Conservation (phyloP, 2,113 vertebrate species). For the Oenanthe oenanthe region DNA sequence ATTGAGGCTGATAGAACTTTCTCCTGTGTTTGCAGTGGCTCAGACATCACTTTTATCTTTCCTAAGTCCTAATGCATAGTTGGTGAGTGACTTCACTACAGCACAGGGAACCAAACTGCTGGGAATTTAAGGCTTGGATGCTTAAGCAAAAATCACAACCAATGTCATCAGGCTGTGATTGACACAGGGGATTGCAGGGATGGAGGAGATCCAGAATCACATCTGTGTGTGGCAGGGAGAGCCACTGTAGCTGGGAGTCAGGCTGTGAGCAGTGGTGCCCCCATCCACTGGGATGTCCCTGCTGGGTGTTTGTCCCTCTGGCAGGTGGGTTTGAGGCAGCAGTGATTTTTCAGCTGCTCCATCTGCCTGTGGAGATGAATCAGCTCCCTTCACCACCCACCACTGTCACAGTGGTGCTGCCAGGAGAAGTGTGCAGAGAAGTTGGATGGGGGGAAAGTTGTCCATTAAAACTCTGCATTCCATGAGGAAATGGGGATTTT, state of each 20-base stretch:
- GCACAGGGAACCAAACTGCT: background rate
- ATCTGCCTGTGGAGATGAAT: background rate
- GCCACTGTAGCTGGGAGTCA: background rate
- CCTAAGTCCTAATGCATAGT: background rate
- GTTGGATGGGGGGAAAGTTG: background rate
- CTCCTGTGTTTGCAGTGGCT: background rate
- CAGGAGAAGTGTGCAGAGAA: rapidly evolving
- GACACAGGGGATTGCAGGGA: background rate
- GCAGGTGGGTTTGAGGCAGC: background rate
- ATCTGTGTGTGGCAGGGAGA: background rate
- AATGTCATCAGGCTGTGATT: background rate
- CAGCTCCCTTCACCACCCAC: rapidly evolving
- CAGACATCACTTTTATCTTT: background rate
- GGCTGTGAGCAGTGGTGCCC: background rate
- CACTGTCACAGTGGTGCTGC: rapidly evolving
- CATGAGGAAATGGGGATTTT: background rate
- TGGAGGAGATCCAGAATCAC: background rate
- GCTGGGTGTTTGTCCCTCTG: rapidly evolving
- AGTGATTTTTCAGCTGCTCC: background rate
- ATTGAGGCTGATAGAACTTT: background rate
- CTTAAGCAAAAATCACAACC: background rate
- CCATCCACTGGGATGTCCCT: background rate
- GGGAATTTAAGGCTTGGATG: background rate
- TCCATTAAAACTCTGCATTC: background rate
- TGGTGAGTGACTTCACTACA: background rate